Conservation (phyloP, 2,113 vertebrate genomes). For the Antidorcas marsupialis region DNA sequence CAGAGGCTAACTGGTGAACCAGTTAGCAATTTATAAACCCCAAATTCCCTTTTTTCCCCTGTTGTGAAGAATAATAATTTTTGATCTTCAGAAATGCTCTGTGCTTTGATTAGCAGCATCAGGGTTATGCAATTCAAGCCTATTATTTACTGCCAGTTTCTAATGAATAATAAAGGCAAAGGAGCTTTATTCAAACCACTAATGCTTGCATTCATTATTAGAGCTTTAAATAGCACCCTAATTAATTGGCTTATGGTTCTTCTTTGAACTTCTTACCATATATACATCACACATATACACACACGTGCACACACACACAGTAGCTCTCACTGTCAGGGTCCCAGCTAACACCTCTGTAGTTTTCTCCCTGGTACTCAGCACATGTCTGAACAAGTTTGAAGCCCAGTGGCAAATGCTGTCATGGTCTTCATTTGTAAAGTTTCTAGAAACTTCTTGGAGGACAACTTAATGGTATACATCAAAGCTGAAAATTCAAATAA, state of each 20-base stretch:
- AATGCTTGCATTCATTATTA: constrained; percentile 35
- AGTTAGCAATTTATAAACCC: neutral
- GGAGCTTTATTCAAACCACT: constrained; percentile 17
- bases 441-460: neutral
- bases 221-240: constrained; percentile 5
- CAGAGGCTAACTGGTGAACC: neutral
- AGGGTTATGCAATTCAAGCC: constrained; percentile 45
- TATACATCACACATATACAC: neutral
- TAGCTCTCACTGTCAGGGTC: neutral
- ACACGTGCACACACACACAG: neutral
- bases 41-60: neutral
- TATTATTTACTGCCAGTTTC: constrained; percentile 56
- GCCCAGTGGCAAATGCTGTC: neutral
- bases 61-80: constrained; percentile 29
- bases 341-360: neutral
- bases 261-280: neutral
- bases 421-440: neutral
- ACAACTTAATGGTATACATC: neutral
- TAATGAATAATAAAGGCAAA: constrained; percentile 50
- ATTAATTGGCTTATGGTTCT: neutral
- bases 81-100: constrained; percentile 41
- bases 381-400: neutral
- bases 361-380: neutral
- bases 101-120: constrained; percentile 54
- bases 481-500: constrained; percentile 36